A percentile compares a stretch with the other conserved stretches of the same genome.
phyloP scores from a whole-genome alignment of 92 coral and sea anemone species.

The Meandrina meandrites region DNA sequence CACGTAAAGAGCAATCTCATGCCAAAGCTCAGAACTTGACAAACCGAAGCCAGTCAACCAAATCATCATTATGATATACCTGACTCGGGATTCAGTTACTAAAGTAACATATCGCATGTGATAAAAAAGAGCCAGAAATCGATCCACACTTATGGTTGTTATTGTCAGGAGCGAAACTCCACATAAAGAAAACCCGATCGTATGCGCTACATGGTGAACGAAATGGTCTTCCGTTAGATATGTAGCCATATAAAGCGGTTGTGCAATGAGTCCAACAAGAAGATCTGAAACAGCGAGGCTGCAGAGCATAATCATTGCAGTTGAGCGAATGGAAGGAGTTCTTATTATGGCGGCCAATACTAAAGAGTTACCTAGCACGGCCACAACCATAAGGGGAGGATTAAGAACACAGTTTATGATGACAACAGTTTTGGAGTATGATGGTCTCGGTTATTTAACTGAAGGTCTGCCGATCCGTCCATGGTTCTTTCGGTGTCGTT shows the following conservation, averaged over 20 bases:
- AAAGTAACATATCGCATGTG: slow-evolving; percentile 25
- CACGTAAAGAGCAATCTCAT: background rate
- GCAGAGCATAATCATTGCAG: background rate
- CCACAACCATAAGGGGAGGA: background rate
- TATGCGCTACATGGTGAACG: background rate
- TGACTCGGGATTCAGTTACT: slow-evolving; percentile 12
- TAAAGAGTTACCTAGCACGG: slow-evolving; percentile 20
- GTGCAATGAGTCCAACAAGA: slow-evolving; percentile 8
- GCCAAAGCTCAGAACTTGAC: background rate
- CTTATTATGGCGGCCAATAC: background rate
- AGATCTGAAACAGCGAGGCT: slow-evolving; percentile 26
- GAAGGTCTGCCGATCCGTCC: background rate
- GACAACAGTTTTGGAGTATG: background rate
- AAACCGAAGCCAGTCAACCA: slow-evolving; percentile 1
- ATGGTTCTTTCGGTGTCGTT: background rate
- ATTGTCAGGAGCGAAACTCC: slow-evolving; percentile 9
- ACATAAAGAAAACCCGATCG: background rate
- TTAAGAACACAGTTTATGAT: slow-evolving; percentile 5
- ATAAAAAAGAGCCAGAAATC: background rate
- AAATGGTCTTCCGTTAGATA: background rate
- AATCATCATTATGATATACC: background rate
- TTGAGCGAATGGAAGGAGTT: slow-evolving; percentile 3
- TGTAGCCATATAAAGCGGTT: slow-evolving; percentile 9
- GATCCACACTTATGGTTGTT: slow-evolving; percentile 23
- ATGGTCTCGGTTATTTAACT: background rate